A percentile compares a stretch with the other conserved stretches of the same genome.
Conservation (phyloP, 2,888 invertebrate species). For the Eumerus sabulonum region DNA sequence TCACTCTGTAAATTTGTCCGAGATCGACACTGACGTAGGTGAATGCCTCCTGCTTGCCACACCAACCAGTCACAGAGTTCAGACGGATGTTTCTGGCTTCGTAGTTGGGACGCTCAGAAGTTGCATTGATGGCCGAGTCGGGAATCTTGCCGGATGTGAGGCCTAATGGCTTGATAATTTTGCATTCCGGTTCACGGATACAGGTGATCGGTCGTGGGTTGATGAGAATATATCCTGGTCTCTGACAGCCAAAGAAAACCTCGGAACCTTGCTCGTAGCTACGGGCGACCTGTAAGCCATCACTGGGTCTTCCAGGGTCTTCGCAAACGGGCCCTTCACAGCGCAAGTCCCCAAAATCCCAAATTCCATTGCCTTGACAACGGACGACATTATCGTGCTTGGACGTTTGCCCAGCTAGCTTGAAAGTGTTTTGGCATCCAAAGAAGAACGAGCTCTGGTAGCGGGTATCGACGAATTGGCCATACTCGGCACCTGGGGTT, state of each 20-base stretch:
- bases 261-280: constrained; percentile 94
- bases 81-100: constrained; percentile 93
- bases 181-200: constrained; percentile 95
- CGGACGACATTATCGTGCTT: constrained; percentile 94
- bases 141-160: constrained; percentile 95
- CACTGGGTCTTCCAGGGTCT: constrained; percentile 96
- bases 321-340: constrained; percentile 98
- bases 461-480: constrained; percentile 91
- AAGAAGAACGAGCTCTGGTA: constrained; percentile 97
- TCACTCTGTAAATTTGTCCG: constrained; percentile 94
- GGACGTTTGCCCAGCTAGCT: constrained; percentile 94
- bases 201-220: constrained; percentile 95
- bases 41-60: constrained; percentile 97
- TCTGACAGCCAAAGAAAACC: constrained; percentile 92
- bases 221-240: constrained; percentile 95
- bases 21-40: constrained; percentile 97
- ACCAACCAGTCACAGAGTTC: constrained; percentile 97
- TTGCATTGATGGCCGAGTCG: constrained; percentile 96
- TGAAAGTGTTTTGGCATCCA: constrained; percentile 97
- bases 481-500: constrained; percentile 96
- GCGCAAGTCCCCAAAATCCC: constrained; percentile 96
- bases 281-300: constrained; percentile 91
- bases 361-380: constrained; percentile 94
- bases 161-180: constrained; percentile 93
- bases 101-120: constrained; percentile 94